phyloP scores from a whole-genome alignment of 1,140 invertebrate genomes.

The Pseudomyrmex cubaensis region DNA sequence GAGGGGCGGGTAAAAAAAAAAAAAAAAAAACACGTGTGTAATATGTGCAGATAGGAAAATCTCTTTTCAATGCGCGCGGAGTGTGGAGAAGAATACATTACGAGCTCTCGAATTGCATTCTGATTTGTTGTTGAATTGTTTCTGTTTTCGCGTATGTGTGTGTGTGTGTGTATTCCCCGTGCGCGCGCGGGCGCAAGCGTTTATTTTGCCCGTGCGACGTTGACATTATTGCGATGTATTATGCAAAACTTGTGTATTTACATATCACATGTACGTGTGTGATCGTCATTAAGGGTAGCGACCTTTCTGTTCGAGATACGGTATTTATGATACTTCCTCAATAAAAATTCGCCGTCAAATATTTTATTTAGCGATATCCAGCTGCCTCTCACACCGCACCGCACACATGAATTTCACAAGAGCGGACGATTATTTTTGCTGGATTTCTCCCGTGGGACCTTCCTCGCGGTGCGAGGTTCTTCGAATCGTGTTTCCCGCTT shows the following conservation, averaged over 20 bases:
- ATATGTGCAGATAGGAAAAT: slow-evolving; percentile 4
- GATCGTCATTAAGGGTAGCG: slow-evolving; percentile 21
- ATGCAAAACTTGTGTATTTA: slow-evolving; percentile 20
- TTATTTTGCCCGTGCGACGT: neutral
- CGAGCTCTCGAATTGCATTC: neutral
- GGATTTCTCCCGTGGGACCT: slow-evolving; percentile 41
- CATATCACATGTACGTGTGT: neutral
- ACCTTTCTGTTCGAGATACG: neutral
- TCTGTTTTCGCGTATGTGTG: neutral
- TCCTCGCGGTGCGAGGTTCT: slow-evolving; percentile 15
- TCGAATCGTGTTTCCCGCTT: slow-evolving; percentile 46
- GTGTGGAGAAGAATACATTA: neutral
- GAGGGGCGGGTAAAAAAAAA: neutral
- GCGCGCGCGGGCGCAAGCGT: neutral
- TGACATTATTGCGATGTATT: neutral
- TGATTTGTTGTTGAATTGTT: slow-evolving; percentile 27
- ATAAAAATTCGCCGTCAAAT: slow-evolving; percentile 64
- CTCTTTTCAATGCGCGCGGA: neutral
- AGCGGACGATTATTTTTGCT: slow-evolving; percentile 60
- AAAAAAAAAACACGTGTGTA: neutral
- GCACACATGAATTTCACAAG: slow-evolving; percentile 63
- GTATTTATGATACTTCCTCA: slow-evolving; percentile 28
- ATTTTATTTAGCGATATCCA: slow-evolving; percentile 67
- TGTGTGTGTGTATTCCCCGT: neutral
- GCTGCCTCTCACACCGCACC: neutral